These are phyloP conservation scores for Clamator glandarius DNA, from an alignment of 2,797 vertebrate species.

Conservation along the genomic window DNA sequence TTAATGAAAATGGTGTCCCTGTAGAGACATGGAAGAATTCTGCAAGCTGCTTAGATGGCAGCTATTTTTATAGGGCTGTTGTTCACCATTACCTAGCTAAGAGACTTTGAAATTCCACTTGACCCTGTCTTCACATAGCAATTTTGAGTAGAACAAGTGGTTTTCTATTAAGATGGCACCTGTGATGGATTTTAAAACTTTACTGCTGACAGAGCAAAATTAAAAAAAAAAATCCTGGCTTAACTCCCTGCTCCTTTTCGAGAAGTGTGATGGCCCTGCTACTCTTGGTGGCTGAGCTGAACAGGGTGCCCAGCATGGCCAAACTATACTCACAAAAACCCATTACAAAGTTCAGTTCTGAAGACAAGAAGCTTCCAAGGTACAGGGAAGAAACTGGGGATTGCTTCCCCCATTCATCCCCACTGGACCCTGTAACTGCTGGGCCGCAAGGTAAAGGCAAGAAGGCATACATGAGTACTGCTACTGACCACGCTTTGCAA, in stretches of 20 bases:
- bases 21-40: background rate
- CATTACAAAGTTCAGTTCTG: background rate
- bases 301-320: background rate
- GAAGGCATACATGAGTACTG: background rate
- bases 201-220: background rate
- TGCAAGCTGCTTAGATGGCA: background rate
- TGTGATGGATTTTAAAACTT: background rate
- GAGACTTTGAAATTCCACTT: background rate
- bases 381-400: background rate
- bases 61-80: background rate
- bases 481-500: background rate
- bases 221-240: background rate
- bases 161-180: background rate
- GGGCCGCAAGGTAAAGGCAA: background rate
- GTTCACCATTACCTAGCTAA: background rate
- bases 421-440: background rate
- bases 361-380: background rate
- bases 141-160: background rate
- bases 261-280: background rate
- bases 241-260: background rate
- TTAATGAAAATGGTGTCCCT: accelerated
- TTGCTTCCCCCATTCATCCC: background rate
- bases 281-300: background rate
- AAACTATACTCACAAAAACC: background rate
- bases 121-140: background rate